Base-by-base conservation (phyloP, 2,113 vertebrate genomes). In the Rhinopomastus cyanomelas region DNA sequence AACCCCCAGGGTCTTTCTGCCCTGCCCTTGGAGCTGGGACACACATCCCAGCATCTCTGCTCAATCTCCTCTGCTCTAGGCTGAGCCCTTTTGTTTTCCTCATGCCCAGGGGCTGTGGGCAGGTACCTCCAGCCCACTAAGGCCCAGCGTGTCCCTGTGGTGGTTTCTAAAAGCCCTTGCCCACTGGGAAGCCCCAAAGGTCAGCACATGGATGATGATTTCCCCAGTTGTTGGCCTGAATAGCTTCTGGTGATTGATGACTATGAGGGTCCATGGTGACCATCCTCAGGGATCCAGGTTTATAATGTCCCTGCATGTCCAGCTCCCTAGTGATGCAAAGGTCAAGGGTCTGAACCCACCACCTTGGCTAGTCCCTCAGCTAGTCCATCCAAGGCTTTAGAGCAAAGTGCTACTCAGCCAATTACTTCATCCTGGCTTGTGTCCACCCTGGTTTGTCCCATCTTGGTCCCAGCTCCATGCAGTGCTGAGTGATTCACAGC, bases 201-300 rank as follows among this genome's bases (percentile, higher is more conserved):
- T 72, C 53, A 37, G 12, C 1, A 1, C 1, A 1, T 4, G 57
- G 30, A 30, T 1, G 11, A 72, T 53, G 37, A 18, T 49, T 60
- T 36, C 13, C 10, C 30, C 52, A 66, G 52, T 52, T 53, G 77
- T 59, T 62, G 69, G 49, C 44, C 62, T 0, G 1, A 23, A 17
- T 13, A 49, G 5, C 61, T 68, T 68, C 48, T 9, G 3, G 11
- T 39, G 62, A 66, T 1, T 0, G 18, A 39, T 52, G 36, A 39
- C 27, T n/a, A 22, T 1, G 0, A 29, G 8, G 52, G 15, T 17
- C 27, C 3, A 0, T 14, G 22, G 34, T 67, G 64, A 29, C 25
- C 8, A 11, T 11, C 49, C 59, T n/a, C 19, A 46, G 27, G 19
- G 56, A 56, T n/a, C 37, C 18, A 22, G 2, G 37, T 36, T 14